Conservation (phyloP, 2,888 invertebrate species). For the Tipula unca region DNA sequence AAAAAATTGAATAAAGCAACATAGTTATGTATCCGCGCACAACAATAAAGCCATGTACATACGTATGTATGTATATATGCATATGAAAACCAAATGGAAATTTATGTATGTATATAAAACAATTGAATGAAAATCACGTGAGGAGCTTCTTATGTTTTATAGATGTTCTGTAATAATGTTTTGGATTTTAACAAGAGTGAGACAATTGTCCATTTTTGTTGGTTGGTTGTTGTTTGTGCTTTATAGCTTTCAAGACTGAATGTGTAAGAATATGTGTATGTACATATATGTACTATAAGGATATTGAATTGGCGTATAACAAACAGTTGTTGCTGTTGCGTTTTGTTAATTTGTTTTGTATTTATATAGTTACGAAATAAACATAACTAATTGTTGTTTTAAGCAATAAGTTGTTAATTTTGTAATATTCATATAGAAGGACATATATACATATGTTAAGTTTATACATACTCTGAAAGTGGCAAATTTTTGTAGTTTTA, state of each 20-base stretch:
- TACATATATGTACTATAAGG: not conserved
- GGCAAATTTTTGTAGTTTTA: too few relatives aligned
- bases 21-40: not conserved
- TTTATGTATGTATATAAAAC: not conserved
- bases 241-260: not conserved
- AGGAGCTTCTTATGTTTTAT: not conserved
- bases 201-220: conserved; percentile 3
- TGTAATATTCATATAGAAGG: not conserved
- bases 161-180: not conserved
- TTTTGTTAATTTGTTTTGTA: not conserved
- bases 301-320: not conserved
- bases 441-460: too few relatives aligned
- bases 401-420: not conserved
- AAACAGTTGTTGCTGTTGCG: not conserved
- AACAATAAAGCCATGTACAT: not conserved
- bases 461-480: too few relatives aligned
- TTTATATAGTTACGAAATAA: not conserved
- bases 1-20: not conserved
- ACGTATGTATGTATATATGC: not conserved
- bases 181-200: not conserved
- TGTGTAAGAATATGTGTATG: too few relatives aligned
- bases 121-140: conserved; percentile 17
- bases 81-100: not conserved
- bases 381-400: not conserved
- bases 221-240: not conserved